Percentiles rank a stretch among this genome's conserved stretches.
Evolutionary conservation across 2,797 vertebrate species (phyloP).

Genomic region (Uromys caudimaculatus): DNA sequence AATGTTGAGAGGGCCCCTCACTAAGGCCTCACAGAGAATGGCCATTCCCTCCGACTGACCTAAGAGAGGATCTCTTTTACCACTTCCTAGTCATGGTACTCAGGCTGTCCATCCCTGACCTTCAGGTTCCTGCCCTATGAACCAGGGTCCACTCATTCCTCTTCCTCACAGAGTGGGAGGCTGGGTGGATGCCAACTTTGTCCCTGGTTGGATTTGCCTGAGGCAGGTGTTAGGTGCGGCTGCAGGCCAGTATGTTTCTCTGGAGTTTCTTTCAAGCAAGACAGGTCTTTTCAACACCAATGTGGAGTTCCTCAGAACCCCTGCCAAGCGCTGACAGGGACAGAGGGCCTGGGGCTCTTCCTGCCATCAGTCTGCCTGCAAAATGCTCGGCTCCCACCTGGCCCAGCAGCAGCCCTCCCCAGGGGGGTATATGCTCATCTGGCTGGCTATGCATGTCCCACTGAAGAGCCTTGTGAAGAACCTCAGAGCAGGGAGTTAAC

Average conservation of each 20-base stretch:
- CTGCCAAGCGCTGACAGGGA: constrained; percentile 64
- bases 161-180: neutral
- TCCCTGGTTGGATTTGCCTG: neutral
- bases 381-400: neutral
- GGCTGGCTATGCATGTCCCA: neutral
- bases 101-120: neutral
- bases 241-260: neutral
- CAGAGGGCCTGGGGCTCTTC: neutral
- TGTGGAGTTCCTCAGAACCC: constrained; percentile 46
- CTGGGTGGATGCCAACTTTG: neutral
- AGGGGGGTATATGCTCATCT: neutral
- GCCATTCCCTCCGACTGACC: neutral
- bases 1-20: neutral
- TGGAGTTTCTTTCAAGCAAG: constrained; percentile 34
- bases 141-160: neutral
- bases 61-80: neutral
- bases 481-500: neutral
- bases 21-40: neutral
- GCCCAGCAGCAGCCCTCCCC: rapidly evolving
- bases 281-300: constrained; percentile 49
- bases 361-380: constrained; percentile 19
- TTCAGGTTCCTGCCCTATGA: neutral
- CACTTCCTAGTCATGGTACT: neutral
- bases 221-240: constrained; percentile 1
- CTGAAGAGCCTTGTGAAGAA: neutral